A percentile compares a stretch with the other conserved stretches of the same genome.
phyloP scores from a whole-genome alignment of 2,113 vertebrate genomes.

The Centropristis striata region DNA sequence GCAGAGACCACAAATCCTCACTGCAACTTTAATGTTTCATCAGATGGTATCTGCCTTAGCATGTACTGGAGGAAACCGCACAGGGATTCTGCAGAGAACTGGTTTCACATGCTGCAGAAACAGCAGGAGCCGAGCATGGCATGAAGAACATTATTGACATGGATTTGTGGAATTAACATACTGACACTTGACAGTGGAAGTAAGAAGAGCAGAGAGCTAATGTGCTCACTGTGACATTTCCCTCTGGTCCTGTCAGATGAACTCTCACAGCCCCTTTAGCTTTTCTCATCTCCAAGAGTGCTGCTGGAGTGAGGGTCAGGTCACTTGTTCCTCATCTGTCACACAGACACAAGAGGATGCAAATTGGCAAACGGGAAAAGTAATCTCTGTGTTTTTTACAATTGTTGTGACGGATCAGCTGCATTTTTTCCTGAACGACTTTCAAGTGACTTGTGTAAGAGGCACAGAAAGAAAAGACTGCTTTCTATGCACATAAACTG shows the following conservation, averaged over 20 bases:
- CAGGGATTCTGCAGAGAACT: conserved; percentile 9
- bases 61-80: conserved; percentile 38
- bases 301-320: conserved; percentile 44
- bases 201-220: conserved; percentile 56
- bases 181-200: conserved; percentile 65
- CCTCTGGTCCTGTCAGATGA: conserved; percentile 53
- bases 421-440: conserved; percentile 11
- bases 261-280: conserved; percentile 58
- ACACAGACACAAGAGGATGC: conserved; percentile 37
- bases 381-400: conserved; percentile 12
- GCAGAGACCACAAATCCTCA: conserved; percentile 53
- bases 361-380: conserved; percentile 46
- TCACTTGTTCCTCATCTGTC: conserved; percentile 57
- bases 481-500: conserved; percentile 6
- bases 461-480: neutral
- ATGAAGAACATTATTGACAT: conserved; percentile 39
- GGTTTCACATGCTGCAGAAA: conserved; percentile 26
- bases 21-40: conserved; percentile 71
- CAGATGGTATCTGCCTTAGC: conserved; percentile 42
- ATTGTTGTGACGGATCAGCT: conserved; percentile 6
- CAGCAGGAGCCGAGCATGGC: neutral
- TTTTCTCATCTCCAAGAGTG: conserved; percentile 60
- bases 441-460: conserved; percentile 1
- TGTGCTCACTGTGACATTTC: conserved; percentile 61
- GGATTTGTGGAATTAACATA: conserved; percentile 64